phyloP scores from a whole-genome alignment of 2,797 vertebrate species.

The Linurgus olivaceus region DNA sequence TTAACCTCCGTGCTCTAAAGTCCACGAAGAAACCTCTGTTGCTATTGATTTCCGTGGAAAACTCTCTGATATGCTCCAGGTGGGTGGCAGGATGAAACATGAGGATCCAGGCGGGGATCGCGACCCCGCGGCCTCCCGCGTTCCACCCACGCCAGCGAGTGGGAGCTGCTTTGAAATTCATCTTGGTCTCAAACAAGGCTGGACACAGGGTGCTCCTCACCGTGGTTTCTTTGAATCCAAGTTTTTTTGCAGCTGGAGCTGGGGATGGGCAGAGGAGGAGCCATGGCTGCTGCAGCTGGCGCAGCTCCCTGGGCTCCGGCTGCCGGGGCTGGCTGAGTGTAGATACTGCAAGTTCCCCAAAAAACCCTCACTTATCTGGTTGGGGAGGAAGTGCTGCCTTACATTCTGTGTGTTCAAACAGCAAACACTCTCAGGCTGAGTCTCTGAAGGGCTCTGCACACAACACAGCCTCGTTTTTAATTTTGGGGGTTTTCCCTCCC shows the following conservation, averaged over 20 bases:
- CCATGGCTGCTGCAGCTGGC: neutral
- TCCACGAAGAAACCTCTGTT: neutral
- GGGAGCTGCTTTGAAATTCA: neutral
- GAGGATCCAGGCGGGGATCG: neutral
- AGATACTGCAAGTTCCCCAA: neutral
- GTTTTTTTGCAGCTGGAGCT: neutral
- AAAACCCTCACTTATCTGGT: neutral
- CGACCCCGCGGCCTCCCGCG: neutral
- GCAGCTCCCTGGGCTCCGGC: neutral
- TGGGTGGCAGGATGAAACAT: neutral
- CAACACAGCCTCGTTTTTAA: neutral
- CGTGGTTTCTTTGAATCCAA: neutral
- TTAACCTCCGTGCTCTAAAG: neutral
- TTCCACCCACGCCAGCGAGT: neutral
- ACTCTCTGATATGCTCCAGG: accelerated
- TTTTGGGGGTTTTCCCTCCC: neutral
- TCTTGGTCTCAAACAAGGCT: neutral
- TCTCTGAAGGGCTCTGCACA: neutral
- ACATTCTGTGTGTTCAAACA: neutral
- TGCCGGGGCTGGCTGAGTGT: neutral
- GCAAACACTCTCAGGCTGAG: neutral
- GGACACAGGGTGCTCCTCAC: neutral
- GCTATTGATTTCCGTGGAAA: neutral
- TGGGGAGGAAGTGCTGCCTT: neutral
- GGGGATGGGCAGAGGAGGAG: neutral